Percentiles rank a stretch among this genome's conserved stretches.
Conservation (phyloP, 2,113 vertebrate species). For the Gallinago paraguaiae region DNA sequence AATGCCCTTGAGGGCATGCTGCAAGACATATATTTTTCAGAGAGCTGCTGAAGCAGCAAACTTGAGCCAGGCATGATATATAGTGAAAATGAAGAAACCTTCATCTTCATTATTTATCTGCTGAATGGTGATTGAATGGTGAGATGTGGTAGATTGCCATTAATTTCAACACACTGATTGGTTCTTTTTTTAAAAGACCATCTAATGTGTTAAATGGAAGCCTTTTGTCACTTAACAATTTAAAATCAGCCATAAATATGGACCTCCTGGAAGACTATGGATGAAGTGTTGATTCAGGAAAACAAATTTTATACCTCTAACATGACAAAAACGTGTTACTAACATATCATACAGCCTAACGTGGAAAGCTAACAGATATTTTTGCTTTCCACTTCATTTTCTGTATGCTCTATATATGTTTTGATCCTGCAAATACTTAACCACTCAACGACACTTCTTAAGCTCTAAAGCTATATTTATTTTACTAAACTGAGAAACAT, state of each 20-base stretch:
- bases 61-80: neutral
- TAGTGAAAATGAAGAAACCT: constrained; percentile 7
- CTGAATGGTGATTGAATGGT: constrained; percentile 17
- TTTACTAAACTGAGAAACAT: neutral
- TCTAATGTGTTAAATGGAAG: neutral
- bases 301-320: neutral
- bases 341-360: neutral
- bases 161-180: neutral
- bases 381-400: neutral
- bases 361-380: neutral
- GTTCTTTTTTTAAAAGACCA: neutral
- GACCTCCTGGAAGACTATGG: neutral
- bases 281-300: neutral
- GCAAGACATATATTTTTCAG: neutral
- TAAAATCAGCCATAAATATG: neutral
- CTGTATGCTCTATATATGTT: neutral
- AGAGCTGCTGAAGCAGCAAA: constrained; percentile 38
- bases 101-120: constrained; percentile 36
- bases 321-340: neutral
- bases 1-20: constrained; percentile 2
- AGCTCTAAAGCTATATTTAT: neutral
- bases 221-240: neutral
- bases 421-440: neutral
- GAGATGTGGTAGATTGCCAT: neutral
- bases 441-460: neutral